Conservation (phyloP, 2,797 vertebrate genomes). For the Meriones psammophilus region DNA sequence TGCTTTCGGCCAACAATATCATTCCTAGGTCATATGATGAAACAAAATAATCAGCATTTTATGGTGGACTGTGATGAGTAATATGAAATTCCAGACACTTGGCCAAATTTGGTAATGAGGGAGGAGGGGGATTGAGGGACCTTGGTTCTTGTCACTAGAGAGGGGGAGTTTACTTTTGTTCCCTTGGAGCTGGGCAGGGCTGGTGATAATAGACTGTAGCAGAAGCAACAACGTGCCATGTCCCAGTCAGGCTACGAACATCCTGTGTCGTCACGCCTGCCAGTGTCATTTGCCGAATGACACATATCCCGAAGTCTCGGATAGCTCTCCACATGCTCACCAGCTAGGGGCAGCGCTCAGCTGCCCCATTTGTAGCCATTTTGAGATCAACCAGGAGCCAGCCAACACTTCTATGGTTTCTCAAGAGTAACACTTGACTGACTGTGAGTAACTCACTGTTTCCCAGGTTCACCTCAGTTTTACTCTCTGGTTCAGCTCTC, state of each 20-base stretch:
- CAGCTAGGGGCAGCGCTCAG: not conserved
- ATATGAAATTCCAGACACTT: not conserved
- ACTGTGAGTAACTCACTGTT: not conserved
- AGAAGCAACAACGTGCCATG: not conserved
- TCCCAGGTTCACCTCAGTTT: not conserved
- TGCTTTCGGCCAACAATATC: slow-evolving; percentile 50
- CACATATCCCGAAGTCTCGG: not conserved
- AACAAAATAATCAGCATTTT: slow-evolving; percentile 43
- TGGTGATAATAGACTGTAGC: not conserved
- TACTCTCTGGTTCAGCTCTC: not conserved
- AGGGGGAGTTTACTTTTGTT: not conserved
- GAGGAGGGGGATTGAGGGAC: not conserved
- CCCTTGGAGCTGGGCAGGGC: not conserved
- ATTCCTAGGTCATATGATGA: slow-evolving; percentile 39
- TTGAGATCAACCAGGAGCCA: not conserved
- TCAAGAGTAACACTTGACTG: not conserved
- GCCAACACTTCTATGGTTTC: not conserved
- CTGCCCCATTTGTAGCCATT: not conserved
- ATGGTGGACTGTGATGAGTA: not conserved
- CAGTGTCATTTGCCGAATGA: not conserved
- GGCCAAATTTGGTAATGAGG: not conserved
- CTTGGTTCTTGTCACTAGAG: not conserved
- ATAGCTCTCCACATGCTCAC: not conserved
- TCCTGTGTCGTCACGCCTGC: not conserved
- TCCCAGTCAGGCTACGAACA: not conserved